Evolutionary conservation across 2,113 vertebrate genomes (phyloP).

Genomic region (Malurus melanocephalus): DNA sequence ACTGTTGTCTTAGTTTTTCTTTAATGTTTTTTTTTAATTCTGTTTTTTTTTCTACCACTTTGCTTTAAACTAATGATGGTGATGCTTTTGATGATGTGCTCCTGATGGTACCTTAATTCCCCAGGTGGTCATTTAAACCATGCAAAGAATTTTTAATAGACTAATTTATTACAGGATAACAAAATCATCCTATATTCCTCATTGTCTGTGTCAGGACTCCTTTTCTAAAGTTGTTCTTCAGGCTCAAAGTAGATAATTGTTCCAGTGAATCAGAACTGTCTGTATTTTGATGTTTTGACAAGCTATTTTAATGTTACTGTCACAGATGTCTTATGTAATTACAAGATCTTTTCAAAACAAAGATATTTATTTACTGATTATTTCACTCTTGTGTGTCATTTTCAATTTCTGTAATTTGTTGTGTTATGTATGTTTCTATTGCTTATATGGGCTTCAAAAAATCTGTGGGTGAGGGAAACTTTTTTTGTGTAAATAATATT

Average conservation of each 20-base stretch:
- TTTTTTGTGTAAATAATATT: background rate
- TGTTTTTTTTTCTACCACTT: no score
- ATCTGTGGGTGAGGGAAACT: background rate
- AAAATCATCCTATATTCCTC: background rate
- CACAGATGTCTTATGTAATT: constrained; percentile 12
- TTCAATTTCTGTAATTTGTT: background rate
- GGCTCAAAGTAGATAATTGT: background rate
- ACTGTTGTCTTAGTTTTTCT: background rate
- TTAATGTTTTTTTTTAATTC: background rate
- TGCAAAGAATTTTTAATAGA: background rate
- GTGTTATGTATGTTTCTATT: background rate
- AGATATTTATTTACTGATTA: constrained; percentile 16
- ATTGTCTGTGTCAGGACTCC: background rate
- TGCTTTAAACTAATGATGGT: background rate
- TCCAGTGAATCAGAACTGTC: constrained; percentile 1
- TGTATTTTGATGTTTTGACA: constrained; percentile 47
- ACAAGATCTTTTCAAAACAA: constrained; percentile 15
- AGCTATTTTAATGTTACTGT: constrained; percentile 21
- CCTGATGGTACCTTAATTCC: background rate
- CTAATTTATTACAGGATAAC: background rate
- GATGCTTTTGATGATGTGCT: background rate
- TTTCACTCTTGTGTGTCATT: background rate
- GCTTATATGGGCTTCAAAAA: background rate
- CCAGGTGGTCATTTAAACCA: background rate
- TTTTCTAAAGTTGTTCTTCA: background rate